Evolutionary conservation across 2,888 invertebrate species (phyloP), one percentile per base, ranked within the genome.

Genomic region (Encarsia formosa): DNA sequence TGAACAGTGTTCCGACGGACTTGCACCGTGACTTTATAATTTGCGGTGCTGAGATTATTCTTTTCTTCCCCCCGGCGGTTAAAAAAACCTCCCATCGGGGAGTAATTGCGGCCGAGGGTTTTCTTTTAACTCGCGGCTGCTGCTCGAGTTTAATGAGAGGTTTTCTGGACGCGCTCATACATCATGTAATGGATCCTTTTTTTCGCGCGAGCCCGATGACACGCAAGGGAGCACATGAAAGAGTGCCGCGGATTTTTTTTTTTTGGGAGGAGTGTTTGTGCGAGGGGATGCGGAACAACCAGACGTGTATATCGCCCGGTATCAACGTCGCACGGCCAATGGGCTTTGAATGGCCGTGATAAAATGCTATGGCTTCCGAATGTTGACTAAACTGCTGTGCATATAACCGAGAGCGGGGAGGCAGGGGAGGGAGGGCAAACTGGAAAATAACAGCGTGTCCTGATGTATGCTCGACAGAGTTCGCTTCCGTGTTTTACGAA

Each of bases 331-430:
- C 71, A 73, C 68, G 73, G 71, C 68, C 73, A 71, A 73, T 73
- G 73, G 69, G 71, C 70, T 70, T 72, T 73, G 71, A 73, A 73
- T 73, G 68, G 68, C 69, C 63, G 67, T 69, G 72, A 73, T 73
- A 73, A 73, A 73, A 72, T 71, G 68, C 56, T 71, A 73, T 68
- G 71, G 71, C 71, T 73, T 72, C 72, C 72, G 71, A 73, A 73
- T 73, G 73, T 73, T 73, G 73, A 73, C 73, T 73, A 70, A 72
- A 72, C 71, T 70, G 34, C 34, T 66, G 43, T 43, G 60, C 68
- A 64, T 62, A n/a, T n/a, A n/a, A n/a, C n/a, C n/a, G n/a, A n/a
- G n/a, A n/a, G n/a, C n/a, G n/a, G n/a, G n/a, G n/a, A n/a, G n/a
- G n/a, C 29, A 8, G 69, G 70, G 71, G 70, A 67, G 69, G 71